Conservation (phyloP, 2,113 vertebrate species). For the Petrocephalus microphthalmus region DNA sequence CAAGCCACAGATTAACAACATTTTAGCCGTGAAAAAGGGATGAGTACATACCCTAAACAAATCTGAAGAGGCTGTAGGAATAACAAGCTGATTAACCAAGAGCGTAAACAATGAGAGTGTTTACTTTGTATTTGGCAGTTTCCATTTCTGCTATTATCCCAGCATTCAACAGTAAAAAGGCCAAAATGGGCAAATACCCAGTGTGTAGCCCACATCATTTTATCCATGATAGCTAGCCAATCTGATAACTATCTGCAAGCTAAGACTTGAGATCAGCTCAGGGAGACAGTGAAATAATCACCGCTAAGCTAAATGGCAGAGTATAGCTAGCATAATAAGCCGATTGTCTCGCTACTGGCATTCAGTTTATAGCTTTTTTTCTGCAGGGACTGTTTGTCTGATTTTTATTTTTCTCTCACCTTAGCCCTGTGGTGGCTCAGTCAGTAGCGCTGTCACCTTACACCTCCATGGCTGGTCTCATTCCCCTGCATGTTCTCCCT, state of each 20-base stretch:
- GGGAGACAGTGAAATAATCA: neutral
- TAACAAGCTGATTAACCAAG: neutral
- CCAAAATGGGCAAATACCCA: neutral
- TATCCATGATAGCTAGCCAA: neutral
- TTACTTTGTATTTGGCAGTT: neutral
- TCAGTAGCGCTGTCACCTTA: neutral
- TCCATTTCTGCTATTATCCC: neutral
- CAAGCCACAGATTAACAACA: neutral
- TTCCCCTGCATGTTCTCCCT: neutral
- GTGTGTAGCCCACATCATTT: neutral
- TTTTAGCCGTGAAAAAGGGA: neutral
- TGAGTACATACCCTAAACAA: neutral
- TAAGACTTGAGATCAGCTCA: neutral
- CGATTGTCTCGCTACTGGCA: neutral
- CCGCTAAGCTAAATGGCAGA: neutral
- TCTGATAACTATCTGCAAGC: neutral
- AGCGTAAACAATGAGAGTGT: neutral
- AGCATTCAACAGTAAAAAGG: neutral
- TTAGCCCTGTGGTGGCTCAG: neutral
- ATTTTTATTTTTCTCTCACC: neutral
- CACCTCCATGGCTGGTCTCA: neutral
- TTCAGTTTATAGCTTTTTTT: neutral
- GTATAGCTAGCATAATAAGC: neutral
- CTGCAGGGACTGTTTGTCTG: neutral
- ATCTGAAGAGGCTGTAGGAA: neutral